phyloP scores from a whole-genome alignment of 1,140 invertebrate genomes.

The Acromyrmex heyeri region DNA sequence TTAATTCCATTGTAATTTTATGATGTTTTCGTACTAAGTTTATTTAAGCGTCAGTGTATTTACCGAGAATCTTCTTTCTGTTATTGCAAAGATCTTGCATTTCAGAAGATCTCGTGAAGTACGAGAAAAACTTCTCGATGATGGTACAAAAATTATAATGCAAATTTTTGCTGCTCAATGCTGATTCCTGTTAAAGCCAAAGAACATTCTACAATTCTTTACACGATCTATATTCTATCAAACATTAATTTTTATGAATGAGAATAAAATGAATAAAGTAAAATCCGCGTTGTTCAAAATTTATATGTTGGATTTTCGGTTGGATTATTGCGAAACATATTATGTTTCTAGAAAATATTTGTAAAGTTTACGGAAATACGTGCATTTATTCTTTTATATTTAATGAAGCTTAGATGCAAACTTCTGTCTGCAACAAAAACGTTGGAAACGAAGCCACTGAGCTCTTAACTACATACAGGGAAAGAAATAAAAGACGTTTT shows the following conservation, averaged over 20 bases:
- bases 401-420: conserved; percentile 46
- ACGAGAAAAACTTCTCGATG: conserved; percentile 11
- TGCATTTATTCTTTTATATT: conserved; percentile 13
- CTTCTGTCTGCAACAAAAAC: conserved; percentile 66
- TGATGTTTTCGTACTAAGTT: conserved; percentile 6
- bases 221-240: neutral
- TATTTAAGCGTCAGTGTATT: neutral
- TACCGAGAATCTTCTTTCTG: conserved; percentile 1
- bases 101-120: neutral
- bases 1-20: neutral
- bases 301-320: neutral
- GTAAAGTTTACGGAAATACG: conserved; percentile 52
- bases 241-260: conserved; percentile 18
- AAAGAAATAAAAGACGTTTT: conserved; percentile 64
- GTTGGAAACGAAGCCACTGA: conserved; percentile 63
- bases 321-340: neutral
- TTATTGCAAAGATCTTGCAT: conserved; percentile 30
- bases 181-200: conserved; percentile 15
- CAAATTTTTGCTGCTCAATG: conserved; percentile 30
- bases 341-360: neutral
- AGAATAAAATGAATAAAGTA: conserved; percentile 1
- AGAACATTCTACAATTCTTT: neutral
- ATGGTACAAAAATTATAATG: conserved; percentile 40
- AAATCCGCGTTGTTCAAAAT: neutral
- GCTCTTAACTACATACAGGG: conserved; percentile 41